Percentiles rank a stretch among this genome's conserved stretches.
Evolutionary conservation across 2,888 invertebrate genomes (phyloP).

Genomic region (Amphipoea lucens): DNA sequence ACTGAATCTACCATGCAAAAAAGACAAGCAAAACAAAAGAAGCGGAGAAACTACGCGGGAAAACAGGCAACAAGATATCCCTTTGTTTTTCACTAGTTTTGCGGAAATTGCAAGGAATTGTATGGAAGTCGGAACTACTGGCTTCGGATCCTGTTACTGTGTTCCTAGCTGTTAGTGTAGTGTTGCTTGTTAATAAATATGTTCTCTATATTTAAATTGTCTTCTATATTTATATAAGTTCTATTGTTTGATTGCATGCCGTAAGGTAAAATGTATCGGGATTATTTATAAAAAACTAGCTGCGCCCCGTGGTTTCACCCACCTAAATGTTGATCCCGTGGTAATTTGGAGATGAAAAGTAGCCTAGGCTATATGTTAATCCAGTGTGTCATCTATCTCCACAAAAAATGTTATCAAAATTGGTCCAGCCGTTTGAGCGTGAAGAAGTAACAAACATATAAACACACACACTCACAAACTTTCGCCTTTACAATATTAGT

Average conservation of each 20-base stretch:
- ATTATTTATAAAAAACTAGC: background rate
- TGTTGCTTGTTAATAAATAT: background rate
- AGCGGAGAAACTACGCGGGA: background rate
- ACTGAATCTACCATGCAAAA: conserved; percentile 4
- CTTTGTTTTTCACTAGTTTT: conserved; percentile 15
- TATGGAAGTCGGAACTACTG: conserved; percentile 5
- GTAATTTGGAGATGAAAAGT: too few species aligned
- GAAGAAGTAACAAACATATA: too few species aligned
- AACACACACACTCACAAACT: too few species aligned
- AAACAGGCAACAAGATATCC: conserved; percentile 5
- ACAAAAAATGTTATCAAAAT: too few species aligned
- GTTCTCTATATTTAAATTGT: too few species aligned
- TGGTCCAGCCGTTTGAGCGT: too few species aligned
- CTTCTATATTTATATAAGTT: background rate
- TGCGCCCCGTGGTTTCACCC: too few species aligned
- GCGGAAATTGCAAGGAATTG: conserved; percentile 31
- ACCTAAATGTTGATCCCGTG: too few species aligned
- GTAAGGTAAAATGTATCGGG: background rate
- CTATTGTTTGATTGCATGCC: background rate
- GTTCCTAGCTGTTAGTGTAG: background rate
- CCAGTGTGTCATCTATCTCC: too few species aligned
- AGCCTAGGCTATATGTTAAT: too few species aligned
- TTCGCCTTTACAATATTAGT: too few species aligned
- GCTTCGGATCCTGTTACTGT: background rate
- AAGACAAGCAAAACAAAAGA: conserved; percentile 5